These are phyloP conservation scores for Xestia c-nigrum DNA, from an alignment of 2,888 invertebrate genomes.

Conservation along the genomic window DNA sequence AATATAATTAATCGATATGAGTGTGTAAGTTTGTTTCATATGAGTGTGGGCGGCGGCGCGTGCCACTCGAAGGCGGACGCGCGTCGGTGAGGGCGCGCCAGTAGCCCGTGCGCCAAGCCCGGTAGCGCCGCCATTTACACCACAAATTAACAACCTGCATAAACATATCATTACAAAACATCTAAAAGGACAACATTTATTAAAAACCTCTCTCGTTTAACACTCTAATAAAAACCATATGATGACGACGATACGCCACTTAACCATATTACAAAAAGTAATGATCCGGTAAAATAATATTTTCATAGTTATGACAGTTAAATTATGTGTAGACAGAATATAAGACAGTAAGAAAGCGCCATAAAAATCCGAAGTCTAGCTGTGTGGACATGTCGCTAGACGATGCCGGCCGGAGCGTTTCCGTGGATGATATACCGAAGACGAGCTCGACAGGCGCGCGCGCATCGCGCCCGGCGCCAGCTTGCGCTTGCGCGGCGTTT, in stretches of 20 bases:
- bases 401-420: slow-evolving; percentile 72
- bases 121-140: slow-evolving; percentile 73
- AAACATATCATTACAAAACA: slow-evolving; percentile 62
- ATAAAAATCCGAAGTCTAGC: slow-evolving; percentile 87
- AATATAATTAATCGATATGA: slow-evolving; percentile 53
- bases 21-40: slow-evolving; percentile 51
- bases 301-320: slow-evolving; percentile 80
- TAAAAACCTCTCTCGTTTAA: slow-evolving; percentile 53
- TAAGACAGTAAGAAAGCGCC: slow-evolving; percentile 76
- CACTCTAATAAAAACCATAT: slow-evolving; percentile 63
- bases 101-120: slow-evolving; percentile 63
- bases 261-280: slow-evolving; percentile 62
- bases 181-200: slow-evolving; percentile 63
- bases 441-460: slow-evolving; percentile 69
- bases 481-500: slow-evolving; percentile 79
- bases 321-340: slow-evolving; percentile 85
- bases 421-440: slow-evolving; percentile 70
- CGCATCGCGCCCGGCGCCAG: slow-evolving; percentile 63
- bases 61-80: slow-evolving; percentile 58
- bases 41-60: slow-evolving; percentile 65
- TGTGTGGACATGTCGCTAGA: slow-evolving; percentile 83
- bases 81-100: slow-evolving; percentile 58
- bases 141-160: slow-evolving; percentile 71
- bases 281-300: slow-evolving; percentile 76
- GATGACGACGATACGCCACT: slow-evolving; percentile 47